phyloP scores from a whole-genome alignment of 1,140 invertebrate genomes.

The Tetranychus urticae region DNA sequence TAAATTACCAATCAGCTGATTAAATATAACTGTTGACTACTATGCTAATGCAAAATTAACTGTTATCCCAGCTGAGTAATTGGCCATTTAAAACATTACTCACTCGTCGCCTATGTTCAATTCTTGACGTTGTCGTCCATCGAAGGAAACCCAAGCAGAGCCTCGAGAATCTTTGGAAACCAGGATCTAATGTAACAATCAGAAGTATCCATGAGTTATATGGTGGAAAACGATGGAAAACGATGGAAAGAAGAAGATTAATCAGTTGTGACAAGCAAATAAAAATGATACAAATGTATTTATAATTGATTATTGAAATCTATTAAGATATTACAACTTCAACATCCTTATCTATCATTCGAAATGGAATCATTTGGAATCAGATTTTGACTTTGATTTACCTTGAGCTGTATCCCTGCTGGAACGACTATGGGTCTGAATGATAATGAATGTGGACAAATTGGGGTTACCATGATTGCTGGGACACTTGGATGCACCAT shows the following conservation, averaged over 20 bases:
- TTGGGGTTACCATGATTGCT: slow-evolving; percentile 89
- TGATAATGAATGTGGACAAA: slow-evolving; percentile 84
- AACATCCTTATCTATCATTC: background rate
- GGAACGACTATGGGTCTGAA: slow-evolving; percentile 92
- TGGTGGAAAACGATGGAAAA: background rate
- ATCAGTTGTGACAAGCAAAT: too few species aligned
- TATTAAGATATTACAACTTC: background rate
- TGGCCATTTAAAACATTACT: slow-evolving; percentile 15
- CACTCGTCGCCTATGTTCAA: slow-evolving; percentile 72
- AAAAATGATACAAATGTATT: too few species aligned
- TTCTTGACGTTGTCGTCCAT: slow-evolving; percentile 81
- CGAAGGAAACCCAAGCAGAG: slow-evolving; percentile 89
- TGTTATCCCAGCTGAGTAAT: too few species aligned
- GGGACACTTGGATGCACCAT: slow-evolving; percentile 95
- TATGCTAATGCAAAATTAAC: too few species aligned
- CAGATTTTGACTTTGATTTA: slow-evolving; percentile 17
- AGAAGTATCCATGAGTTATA: slow-evolving; percentile 5
- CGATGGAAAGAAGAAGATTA: background rate
- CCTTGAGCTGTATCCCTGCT: slow-evolving; percentile 88
- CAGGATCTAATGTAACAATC: slow-evolving; percentile 41
- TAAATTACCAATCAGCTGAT: too few species aligned
- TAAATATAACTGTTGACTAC: too few species aligned
- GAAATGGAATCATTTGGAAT: background rate
- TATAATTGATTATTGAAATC: background rate
- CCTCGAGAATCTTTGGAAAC: slow-evolving; percentile 78